Conservation (phyloP, 2,888 invertebrate species). For the Ommatoiulus sabulosus region DNA sequence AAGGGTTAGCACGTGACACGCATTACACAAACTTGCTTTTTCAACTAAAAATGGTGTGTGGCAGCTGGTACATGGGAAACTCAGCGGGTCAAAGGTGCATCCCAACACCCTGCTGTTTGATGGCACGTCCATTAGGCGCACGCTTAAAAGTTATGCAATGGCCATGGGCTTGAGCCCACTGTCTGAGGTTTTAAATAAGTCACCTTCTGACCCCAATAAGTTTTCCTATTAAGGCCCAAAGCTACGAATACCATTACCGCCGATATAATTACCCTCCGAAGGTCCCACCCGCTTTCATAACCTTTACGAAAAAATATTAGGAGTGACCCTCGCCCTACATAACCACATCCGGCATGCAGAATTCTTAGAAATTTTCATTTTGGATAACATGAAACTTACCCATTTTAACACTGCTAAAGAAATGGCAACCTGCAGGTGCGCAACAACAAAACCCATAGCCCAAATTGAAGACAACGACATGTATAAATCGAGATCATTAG, state of each 20-base stretch:
- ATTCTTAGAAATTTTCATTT: background rate
- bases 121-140: slow-evolving; percentile 37
- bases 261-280: slow-evolving; percentile 4
- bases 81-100: background rate
- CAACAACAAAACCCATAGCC: background rate
- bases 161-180: slow-evolving; percentile 34
- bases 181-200: slow-evolving; percentile 44
- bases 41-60: background rate
- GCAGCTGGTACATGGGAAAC: slow-evolving; percentile 8
- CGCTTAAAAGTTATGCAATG: slow-evolving; percentile 26
- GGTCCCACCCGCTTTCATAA: slow-evolving; percentile 41
- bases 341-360: background rate
- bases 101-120: slow-evolving; percentile 47
- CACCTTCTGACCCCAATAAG: slow-evolving; percentile 5
- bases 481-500: background rate
- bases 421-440: background rate
- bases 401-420: background rate
- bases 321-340: background rate
- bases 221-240: slow-evolving; percentile 31
- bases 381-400: background rate
- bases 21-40: background rate
- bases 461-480: background rate
- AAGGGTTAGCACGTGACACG: slow-evolving; percentile 37
- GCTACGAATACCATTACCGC: slow-evolving; percentile 30
- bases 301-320: background rate